Evolutionary conservation across 1,140 invertebrate genomes (phyloP).

Genomic region (Gonioctena quinquepunctata): DNA sequence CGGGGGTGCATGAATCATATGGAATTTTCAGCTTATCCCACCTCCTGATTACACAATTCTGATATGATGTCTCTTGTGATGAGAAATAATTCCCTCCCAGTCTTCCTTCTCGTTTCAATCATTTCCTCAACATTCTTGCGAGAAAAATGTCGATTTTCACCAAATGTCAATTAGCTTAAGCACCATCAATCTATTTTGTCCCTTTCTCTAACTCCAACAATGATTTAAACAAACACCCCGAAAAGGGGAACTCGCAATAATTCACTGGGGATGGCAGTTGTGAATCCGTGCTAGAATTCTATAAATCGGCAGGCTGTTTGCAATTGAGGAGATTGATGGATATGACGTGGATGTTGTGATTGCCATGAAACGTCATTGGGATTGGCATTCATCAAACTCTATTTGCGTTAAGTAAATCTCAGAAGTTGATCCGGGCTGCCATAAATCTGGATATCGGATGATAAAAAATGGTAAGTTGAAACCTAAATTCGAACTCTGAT

Average conservation of each 20-base stretch:
- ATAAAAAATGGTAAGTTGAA: no score
- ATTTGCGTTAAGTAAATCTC: background rate
- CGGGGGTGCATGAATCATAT: no score
- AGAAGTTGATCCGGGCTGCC: background rate
- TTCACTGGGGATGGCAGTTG: background rate
- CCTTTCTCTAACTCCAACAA: background rate
- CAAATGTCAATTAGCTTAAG: constrained; percentile 9
- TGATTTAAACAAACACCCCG: constrained; percentile 1
- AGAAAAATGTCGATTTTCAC: background rate
- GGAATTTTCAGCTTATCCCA: no score
- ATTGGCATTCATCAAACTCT: constrained; percentile 6
- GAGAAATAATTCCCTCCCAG: no score
- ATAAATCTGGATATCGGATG: background rate
- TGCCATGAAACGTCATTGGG: background rate
- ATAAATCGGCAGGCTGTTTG: background rate
- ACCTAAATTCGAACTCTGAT: no score
- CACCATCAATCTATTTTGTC: constrained; percentile 9
- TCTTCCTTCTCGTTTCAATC: background rate
- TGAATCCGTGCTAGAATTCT: constrained; percentile 5
- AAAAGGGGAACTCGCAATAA: constrained; percentile 12
- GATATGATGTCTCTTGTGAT: no score
- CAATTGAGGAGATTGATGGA: constrained; percentile 15
- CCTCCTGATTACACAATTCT: no score
- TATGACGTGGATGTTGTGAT: background rate
- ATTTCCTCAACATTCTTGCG: background rate